A percentile compares a stretch with the other conserved stretches of the same genome.
phyloP scores from a whole-genome alignment of 2,113 vertebrate genomes.

The Nicator chloris region DNA sequence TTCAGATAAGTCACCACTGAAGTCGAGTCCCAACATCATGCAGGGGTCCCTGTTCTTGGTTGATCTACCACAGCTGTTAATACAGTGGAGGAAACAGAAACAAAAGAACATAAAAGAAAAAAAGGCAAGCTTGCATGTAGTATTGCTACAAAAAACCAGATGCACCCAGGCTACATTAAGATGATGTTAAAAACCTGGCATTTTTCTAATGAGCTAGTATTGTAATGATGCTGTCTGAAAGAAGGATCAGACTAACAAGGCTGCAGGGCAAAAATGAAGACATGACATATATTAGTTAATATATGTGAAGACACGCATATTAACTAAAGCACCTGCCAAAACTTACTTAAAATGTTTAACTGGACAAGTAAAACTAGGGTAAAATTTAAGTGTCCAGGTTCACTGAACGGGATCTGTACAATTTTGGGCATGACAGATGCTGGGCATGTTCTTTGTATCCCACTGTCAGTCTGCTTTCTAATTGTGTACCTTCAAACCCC shows the following conservation, averaged over 20 bases:
- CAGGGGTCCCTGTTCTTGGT: neutral
- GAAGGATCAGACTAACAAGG: neutral
- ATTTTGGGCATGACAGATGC: neutral
- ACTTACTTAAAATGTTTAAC: neutral
- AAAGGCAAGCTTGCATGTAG: neutral
- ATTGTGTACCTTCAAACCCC: neutral
- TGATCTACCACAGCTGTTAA: neutral
- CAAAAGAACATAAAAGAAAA: neutral
- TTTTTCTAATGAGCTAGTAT: neutral
- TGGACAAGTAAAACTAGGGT: neutral
- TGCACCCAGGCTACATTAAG: neutral
- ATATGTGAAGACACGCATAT: no score
- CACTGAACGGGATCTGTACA: neutral
- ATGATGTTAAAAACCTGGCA: neutral
- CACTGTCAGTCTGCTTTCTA: neutral
- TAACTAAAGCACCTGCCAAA: neutral
- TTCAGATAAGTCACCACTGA: neutral
- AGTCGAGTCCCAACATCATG: neutral
- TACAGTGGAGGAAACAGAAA: neutral
- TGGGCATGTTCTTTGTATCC: neutral
- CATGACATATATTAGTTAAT: no score
- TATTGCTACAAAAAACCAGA: neutral
- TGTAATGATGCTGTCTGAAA: neutral
- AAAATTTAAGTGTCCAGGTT: neutral
- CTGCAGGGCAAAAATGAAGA: neutral